Base-by-base conservation (phyloP, 1,140 invertebrate genomes). In the Drosophila teissieri region DNA sequence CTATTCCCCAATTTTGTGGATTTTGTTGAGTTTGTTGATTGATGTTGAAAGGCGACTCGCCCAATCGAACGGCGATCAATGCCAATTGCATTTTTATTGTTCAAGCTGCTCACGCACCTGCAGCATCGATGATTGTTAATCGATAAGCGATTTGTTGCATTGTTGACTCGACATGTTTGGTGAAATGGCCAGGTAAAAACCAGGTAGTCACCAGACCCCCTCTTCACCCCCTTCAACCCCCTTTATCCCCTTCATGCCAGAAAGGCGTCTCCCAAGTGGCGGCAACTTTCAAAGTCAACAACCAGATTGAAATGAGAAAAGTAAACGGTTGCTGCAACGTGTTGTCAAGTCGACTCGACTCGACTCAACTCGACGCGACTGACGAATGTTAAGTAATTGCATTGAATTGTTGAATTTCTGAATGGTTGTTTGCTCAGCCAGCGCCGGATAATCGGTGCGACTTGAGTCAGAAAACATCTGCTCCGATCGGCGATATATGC, bases 251-350 rank as follows among this genome's bases (percentile, higher is more conserved):
- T 37, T 24, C 17, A 12, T 34, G 40, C 14, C 19, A 4, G 22
- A 11, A 54, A 42, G 5, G 11, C 45, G 46, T 51, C 55, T 39
- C 40, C 19, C 55, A 14, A 27, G 53, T 56, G 53, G 72, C 78
- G 75, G 80, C 74, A 46, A 78, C 74, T 83, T 80, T 80, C 65
- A 65, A 84, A 80, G 76, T 83, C 80, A 83, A 84, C 80, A 74
- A 60, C 80, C 54, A 70, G 68, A 57, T 70, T 72, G 65, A 72
- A 72, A 72, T 72, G 68, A 72, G 68, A 72, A 72, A 72, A 72
- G 68, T 72, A 72, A 72, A 72, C 64, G 68, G 42, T 74, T 65
- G 63, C 57, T 80, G 62, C 68, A 68, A 69, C 55, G 55, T 60
- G 70, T 64, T 79, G 69, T 61, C 48, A 40, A 42, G 68, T 56